Evolutionary conservation across 2,888 invertebrate species (phyloP), one percentile per base, ranked within the genome.

Genomic region (Stenolophus ochropezus): DNA sequence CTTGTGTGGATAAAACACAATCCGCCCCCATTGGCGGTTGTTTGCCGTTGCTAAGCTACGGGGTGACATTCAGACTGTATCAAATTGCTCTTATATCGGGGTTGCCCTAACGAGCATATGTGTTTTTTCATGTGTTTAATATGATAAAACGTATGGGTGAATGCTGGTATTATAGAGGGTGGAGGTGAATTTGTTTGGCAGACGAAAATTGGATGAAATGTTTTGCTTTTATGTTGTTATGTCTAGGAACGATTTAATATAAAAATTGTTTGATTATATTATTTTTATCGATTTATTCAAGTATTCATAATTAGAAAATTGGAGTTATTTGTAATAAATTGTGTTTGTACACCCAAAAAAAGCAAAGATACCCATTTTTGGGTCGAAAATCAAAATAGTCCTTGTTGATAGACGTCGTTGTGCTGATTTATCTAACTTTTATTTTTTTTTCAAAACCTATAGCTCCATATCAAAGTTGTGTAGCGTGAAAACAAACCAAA

Each of bases 81-180:
- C 74, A 74, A 74, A 74, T 74, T 74, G 74, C 74, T 74, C 74
- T 51, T 74, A 51, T 74, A 74, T 74, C 74, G 74, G 73, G 71
- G 71, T 82, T 83, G 33, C 74, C 53, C 53, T 74, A 74, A 74
- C 74, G 18, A 74, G 74, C 74, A 74, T 74, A 74, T 74, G 74
- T 74, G 74, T 74, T 74, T 74, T 74, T 74, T 74, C 53, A 25
- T 14, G 20, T 33, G 20, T 51, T 74, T 74, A 74, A 74, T 53
- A 74, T n/a, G 74, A 74, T 74, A 74, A 51, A 74, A 14, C 61
- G 20, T 51, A 74, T 74, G 53, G 53, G 8, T 53, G 25, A 49
- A 53, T 74, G 74, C 51, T 74, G 51, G 74, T 18, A 14, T 18
- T 42, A 42, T 42, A 42, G 33, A 11, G 33, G 33, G 33, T 42